Percentiles rank a stretch among this genome's conserved stretches.
phyloP scores from a whole-genome alignment of 2,797 vertebrate species.

The Sebastes elongatus region DNA sequence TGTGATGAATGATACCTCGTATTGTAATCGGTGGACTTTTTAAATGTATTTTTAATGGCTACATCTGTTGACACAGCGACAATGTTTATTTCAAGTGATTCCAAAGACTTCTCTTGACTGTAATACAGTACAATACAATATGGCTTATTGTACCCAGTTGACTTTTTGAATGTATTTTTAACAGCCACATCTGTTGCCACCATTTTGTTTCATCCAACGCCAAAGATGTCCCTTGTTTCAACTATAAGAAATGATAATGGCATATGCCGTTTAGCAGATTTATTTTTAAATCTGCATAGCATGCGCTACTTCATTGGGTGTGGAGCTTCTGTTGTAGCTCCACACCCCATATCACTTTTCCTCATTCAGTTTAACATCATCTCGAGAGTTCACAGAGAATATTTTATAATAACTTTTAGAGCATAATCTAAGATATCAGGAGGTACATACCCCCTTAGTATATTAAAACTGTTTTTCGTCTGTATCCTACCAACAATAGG shows the following conservation, averaged over 20 bases:
- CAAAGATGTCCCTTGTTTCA: conserved; percentile 78
- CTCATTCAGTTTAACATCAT: conserved; percentile 25
- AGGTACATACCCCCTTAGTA: background rate
- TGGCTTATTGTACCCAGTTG: conserved; percentile 81
- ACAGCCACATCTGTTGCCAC: conserved; percentile 79
- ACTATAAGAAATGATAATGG: conserved; percentile 79
- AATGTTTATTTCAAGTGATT: conserved; percentile 77
- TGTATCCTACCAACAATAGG: background rate
- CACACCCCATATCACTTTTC: conserved; percentile 6
- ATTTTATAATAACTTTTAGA: background rate
- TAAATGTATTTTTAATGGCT: conserved; percentile 80
- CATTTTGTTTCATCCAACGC: conserved; percentile 70
- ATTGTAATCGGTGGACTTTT: conserved; percentile 72
- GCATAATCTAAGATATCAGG: background rate
- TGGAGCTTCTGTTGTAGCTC: conserved; percentile 27
- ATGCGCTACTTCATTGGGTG: conserved; percentile 43
- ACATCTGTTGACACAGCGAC: conserved; percentile 77
- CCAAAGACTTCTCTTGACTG: conserved; percentile 76
- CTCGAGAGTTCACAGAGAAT: conserved; percentile 7
- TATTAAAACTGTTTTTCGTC: background rate
- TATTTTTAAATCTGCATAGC: conserved; percentile 46
- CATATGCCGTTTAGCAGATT: conserved; percentile 63
- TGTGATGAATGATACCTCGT: conserved; percentile 68
- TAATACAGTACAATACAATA: conserved; percentile 79
- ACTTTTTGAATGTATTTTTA: conserved; percentile 81